These are phyloP conservation scores for Nasonia vitripennis DNA, from an alignment of 1,140 invertebrate species.

Conservation along the genomic window DNA sequence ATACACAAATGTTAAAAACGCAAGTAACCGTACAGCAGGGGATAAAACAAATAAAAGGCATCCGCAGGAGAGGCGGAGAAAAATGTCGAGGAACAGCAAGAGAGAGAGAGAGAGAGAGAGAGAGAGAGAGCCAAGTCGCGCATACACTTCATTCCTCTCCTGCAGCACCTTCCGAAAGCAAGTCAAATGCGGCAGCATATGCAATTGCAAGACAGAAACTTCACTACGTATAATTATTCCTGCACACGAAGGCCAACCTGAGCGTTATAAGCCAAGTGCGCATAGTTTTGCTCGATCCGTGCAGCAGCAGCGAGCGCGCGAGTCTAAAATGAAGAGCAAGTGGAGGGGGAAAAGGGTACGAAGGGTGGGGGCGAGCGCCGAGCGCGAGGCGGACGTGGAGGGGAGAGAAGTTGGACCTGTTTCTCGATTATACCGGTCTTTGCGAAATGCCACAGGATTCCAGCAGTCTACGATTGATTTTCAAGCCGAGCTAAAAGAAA, in stretches of 20 bases:
- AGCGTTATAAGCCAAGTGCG: constrained; percentile 59
- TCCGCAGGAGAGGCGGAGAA: constrained; percentile 21
- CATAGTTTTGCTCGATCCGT: constrained; percentile 52
- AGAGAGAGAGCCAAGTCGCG: too few relatives aligned
- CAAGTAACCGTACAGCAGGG: too few relatives aligned
- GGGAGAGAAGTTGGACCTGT: constrained; percentile 58
- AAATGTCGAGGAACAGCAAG: constrained; percentile 27
- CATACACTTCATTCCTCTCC: constrained; percentile 1
- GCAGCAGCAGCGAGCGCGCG: background rate
- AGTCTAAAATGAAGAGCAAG: background rate
- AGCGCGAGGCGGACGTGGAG: constrained; percentile 34
- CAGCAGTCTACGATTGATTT: constrained; percentile 54
- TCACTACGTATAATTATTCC: constrained; percentile 68
- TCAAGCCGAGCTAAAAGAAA: constrained; percentile 18
- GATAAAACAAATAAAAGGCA: constrained; percentile 11
- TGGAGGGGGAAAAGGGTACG: constrained; percentile 8
- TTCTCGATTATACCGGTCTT: constrained; percentile 64
- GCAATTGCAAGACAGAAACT: constrained; percentile 59
- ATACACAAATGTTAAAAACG: background rate
- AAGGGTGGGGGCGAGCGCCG: background rate
- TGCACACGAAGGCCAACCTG: constrained; percentile 64
- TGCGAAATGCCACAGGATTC: constrained; percentile 65
- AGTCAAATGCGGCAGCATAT: constrained; percentile 32
- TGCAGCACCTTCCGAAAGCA: background rate
- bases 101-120: constrained; percentile 21